phyloP scores from a whole-genome alignment of 2,797 vertebrate genomes.

The Pelodytes ibericus region DNA sequence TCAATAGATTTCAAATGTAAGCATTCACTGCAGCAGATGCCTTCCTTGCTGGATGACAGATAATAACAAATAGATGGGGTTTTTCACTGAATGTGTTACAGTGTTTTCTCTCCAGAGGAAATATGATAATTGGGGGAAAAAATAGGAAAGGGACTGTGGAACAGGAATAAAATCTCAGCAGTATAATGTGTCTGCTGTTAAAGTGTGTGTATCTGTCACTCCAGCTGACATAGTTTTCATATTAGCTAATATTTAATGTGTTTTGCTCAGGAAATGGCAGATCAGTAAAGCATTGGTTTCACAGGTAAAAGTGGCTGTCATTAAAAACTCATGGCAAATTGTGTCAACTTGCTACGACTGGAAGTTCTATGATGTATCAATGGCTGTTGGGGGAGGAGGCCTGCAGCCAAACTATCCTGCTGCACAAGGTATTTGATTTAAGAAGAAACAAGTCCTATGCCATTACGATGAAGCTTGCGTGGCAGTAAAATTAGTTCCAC shows the following conservation, averaged over 20 bases:
- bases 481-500: no score
- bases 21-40: constrained; percentile 66
- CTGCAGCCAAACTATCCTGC: constrained; percentile 47
- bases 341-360: constrained; percentile 40
- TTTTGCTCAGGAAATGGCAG: constrained; percentile 63
- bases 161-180: constrained; percentile 54
- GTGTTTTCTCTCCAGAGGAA: constrained; percentile 68
- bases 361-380: constrained; percentile 2
- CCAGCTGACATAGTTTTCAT: constrained; percentile 60
- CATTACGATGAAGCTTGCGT: constrained; percentile 62
- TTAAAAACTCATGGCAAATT: constrained; percentile 60
- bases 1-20: constrained; percentile 64
- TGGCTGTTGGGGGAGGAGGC: constrained; percentile 46
- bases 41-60: constrained; percentile 61
- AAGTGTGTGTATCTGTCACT: constrained; percentile 59
- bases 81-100: constrained; percentile 68
- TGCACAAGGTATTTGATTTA: constrained; percentile 61
- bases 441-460: constrained; percentile 60
- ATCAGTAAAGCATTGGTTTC: constrained; percentile 55
- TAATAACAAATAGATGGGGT: constrained; percentile 68
- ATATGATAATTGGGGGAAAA: constrained; percentile 70
- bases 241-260: constrained; percentile 65
- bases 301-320: constrained; percentile 57
- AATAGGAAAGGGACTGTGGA: constrained; percentile 71
- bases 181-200: constrained; percentile 63